Evolutionary conservation across 2,797 vertebrate species (phyloP).

Genomic region (Atherinosoma microstoma): DNA sequence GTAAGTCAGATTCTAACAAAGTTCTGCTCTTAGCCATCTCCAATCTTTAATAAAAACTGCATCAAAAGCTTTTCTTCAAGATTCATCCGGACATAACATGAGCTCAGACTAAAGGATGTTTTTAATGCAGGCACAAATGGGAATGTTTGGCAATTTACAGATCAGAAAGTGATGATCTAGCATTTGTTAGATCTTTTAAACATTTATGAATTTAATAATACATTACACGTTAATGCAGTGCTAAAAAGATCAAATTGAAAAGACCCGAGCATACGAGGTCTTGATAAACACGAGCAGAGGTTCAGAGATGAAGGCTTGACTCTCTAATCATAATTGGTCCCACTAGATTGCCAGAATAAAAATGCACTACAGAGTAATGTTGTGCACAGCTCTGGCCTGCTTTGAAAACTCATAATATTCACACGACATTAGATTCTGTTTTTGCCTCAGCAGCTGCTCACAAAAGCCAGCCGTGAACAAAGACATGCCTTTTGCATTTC

Average conservation of each 20-base stretch:
- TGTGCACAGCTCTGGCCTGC: conserved; percentile 61
- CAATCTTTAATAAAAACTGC: conserved; percentile 67
- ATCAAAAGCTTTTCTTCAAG: conserved; percentile 71
- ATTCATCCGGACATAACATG: conserved; percentile 71
- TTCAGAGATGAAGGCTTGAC: conserved; percentile 78
- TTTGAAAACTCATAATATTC: conserved; percentile 81
- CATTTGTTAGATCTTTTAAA: conserved; percentile 85
- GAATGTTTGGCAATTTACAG: conserved; percentile 81
- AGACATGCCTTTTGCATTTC: conserved; percentile 82
- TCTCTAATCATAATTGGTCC: conserved; percentile 85
- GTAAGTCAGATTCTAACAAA: conserved; percentile 41
- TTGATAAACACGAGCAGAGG: conserved; percentile 79
- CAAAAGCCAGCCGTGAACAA: conserved; percentile 81
- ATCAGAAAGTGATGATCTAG: conserved; percentile 84
- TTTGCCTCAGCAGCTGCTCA: conserved; percentile 76
- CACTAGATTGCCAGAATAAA: conserved; percentile 77
- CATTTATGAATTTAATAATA: conserved; percentile 87
- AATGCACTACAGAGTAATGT: conserved; percentile 76
- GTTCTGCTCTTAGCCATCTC: conserved; percentile 56
- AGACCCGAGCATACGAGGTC: conserved; percentile 72
- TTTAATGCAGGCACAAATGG: conserved; percentile 77
- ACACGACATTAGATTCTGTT: conserved; percentile 77
- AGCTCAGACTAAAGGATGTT: conserved; percentile 70
- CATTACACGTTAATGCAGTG: conserved; percentile 82
- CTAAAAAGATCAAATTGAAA: conserved; percentile 85